Percentiles rank a stretch among this genome's conserved stretches.
Conservation (phyloP, 2,888 invertebrate genomes). For the Kryphioiulus occultus region DNA sequence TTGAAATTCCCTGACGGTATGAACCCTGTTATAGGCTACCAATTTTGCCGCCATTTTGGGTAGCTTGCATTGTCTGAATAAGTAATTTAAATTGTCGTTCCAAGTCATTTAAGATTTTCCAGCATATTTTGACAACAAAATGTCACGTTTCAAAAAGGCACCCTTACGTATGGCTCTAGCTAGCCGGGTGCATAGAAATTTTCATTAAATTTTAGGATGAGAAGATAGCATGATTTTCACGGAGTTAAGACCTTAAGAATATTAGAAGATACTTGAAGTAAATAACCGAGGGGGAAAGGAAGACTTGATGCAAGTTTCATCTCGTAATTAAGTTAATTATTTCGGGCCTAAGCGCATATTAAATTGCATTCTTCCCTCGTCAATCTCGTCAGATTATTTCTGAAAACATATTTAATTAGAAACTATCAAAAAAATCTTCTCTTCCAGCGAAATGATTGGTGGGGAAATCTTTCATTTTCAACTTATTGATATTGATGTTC, state of each 20-base stretch:
- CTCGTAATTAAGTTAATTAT: constrained; percentile 31
- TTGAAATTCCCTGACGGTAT: too few species aligned
- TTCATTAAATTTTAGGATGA: not conserved
- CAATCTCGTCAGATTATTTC: not conserved
- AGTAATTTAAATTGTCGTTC: too few species aligned
- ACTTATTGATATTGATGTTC: not conserved
- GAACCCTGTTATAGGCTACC: too few species aligned
- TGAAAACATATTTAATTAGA: constrained; percentile 13
- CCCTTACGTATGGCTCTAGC: not conserved
- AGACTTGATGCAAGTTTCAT: not conserved
- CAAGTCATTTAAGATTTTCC: too few species aligned
- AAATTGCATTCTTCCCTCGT: not conserved
- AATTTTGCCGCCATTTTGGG: too few species aligned
- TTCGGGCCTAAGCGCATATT: not conserved
- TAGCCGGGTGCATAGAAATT: not conserved
- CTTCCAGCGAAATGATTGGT: not conserved
- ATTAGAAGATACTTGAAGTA: not conserved
- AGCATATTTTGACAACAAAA: too few species aligned
- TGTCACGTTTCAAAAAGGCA: not conserved
- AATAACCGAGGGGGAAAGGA: not conserved
- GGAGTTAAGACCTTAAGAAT: not conserved
- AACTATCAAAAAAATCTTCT: not conserved
- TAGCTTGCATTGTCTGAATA: too few species aligned
- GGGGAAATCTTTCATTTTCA: not conserved
- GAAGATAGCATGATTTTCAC: not conserved